Base-by-base conservation (phyloP, 2,113 vertebrate species). In the Glareola pratincola region DNA sequence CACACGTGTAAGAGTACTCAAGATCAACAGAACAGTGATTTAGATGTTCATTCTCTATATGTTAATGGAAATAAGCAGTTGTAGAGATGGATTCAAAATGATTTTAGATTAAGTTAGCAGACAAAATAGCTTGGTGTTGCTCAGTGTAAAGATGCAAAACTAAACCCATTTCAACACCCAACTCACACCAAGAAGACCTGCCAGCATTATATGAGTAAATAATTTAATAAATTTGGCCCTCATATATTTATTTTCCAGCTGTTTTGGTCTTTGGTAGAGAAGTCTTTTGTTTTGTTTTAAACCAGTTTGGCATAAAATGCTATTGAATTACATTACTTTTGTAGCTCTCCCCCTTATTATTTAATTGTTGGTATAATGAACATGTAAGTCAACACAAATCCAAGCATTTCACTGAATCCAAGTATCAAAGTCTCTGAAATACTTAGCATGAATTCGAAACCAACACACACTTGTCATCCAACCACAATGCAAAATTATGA, bases 311-410 rank as follows among this genome's bases (percentile, higher is more conserved):
- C 45, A 63, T n/a, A 47, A 79, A 72, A 79, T 60, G 15, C 13
- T 71, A 53, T 6, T 71, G 45, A 62, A 48, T 53, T 30, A 75
- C 22, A 50, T 27, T 0, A 66, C 18, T 37, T 45, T 10, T 10
- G 13, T 21, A 87, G 29, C 16, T 69, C 6, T 73, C 10, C 5
- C 12, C 16, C 7, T 74, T 43, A 37, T 23, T 30, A 76, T 37
- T 72, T 48, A 39, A 19, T 48, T 71, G 4, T 17, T 71, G 23
- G 26, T 57, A 66, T 57, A 85, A 79, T 4, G 7, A 88, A 74
- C 4, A 3, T 5, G 2, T 10, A 67, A 36, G 6, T 30, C 5
- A 4, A 67, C 8, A 53, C 1, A 1, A 90, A 73, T 9, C 20
- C 22, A 90, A n/a, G 51, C 19, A 79, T 66, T 85, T 85, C 39